Percentiles rank a stretch among this genome's conserved stretches.
These are phyloP conservation scores for Saturnia japonica DNA, from an alignment of 2,888 invertebrate genomes.

Conservation along the genomic window DNA sequence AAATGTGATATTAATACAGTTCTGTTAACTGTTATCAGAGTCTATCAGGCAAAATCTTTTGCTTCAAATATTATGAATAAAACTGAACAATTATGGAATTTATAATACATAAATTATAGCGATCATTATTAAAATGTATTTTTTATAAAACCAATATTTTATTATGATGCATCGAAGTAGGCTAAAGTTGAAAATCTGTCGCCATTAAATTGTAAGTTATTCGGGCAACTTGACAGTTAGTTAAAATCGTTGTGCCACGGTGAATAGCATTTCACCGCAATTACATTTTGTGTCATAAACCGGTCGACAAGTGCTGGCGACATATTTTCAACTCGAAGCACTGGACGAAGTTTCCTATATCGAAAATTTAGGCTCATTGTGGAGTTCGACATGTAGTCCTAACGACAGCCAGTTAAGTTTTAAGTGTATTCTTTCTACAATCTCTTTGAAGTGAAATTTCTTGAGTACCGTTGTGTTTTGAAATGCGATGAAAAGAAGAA, in stretches of 20 bases:
- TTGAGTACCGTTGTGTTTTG: too few species aligned
- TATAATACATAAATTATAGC: neutral
- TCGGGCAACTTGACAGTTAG: neutral
- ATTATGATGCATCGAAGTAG: neutral
- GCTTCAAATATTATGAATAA: neutral
- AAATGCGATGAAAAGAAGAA: too few species aligned
- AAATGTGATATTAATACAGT: conserved; percentile 4
- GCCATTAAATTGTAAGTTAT: neutral
- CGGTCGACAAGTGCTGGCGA: neutral
- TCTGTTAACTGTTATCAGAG: neutral
- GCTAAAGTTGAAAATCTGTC: neutral
- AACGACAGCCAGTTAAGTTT: neutral
- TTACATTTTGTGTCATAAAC: neutral
- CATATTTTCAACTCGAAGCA: neutral
- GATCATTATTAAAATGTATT: too few species aligned
- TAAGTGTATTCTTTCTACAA: too few species aligned
- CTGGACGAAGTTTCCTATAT: neutral
- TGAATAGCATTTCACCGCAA: neutral
- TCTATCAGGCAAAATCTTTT: neutral
- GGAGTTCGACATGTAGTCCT: neutral
- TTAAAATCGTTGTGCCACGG: neutral
- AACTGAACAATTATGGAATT: neutral
- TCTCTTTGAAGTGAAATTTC: too few species aligned
- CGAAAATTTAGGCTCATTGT: neutral
- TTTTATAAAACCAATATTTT: neutral